phyloP scores from a whole-genome alignment of 2,113 vertebrate genomes.

The Anhinga rufa region DNA sequence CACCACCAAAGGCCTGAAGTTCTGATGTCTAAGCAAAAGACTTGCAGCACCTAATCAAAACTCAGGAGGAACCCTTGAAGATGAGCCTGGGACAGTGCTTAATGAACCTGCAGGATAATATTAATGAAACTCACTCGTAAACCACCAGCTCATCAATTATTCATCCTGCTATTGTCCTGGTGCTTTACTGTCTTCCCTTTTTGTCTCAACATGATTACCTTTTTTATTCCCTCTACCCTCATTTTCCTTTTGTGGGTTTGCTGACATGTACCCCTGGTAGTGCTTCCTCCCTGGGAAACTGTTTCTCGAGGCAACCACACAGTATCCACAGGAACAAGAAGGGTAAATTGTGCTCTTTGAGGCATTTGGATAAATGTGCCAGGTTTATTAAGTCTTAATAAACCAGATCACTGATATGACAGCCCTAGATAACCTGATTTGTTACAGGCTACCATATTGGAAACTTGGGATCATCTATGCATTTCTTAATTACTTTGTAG shows the following conservation, averaged over 20 bases:
- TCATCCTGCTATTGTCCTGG: conserved; percentile 68
- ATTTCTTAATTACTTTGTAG: neutral
- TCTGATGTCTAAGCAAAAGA: conserved; percentile 68
- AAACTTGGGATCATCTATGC: neutral
- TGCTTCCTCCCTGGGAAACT: neutral
- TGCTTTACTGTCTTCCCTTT: conserved; percentile 69
- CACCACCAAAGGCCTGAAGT: conserved; percentile 65
- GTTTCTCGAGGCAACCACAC: neutral
- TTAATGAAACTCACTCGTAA: conserved; percentile 77
- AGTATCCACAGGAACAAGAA: neutral
- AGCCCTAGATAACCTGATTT: neutral
- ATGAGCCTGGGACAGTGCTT: conserved; percentile 72
- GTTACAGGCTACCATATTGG: neutral
- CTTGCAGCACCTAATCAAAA: conserved; percentile 72
- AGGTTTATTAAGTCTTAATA: neutral
- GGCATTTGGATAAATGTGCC: neutral
- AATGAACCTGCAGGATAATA: conserved; percentile 82
- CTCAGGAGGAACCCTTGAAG: conserved; percentile 69
- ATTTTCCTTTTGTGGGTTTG: conserved; percentile 57
- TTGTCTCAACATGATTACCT: conserved; percentile 45
- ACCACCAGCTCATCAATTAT: conserved; percentile 83
- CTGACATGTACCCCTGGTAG: neutral
- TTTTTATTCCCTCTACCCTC: conserved; percentile 51
- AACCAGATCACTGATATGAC: neutral
- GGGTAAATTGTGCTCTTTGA: neutral